These are phyloP conservation scores for Tuberolachnus salignus DNA, from an alignment of 2,888 invertebrate genomes.

Conservation along the genomic window DNA sequence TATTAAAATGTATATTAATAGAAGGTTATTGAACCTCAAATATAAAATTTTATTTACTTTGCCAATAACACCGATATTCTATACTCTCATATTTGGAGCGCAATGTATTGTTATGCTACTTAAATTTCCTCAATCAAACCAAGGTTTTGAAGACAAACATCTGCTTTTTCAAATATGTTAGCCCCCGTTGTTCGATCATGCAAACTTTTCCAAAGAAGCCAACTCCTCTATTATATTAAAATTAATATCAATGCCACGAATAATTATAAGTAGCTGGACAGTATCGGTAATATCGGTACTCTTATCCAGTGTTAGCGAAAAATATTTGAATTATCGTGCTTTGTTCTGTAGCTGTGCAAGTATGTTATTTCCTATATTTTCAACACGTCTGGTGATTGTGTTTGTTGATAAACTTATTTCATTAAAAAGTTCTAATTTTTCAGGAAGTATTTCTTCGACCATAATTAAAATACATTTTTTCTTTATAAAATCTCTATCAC, in stretches of 20 bases:
- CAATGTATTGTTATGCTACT: not conserved
- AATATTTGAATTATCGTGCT: no score
- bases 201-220: slow-evolving; percentile 31
- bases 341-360: no score
- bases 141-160: slow-evolving; percentile 15
- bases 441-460: no score
- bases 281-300: no score
- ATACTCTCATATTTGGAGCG: not conserved
- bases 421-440: no score
- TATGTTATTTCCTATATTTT: no score
- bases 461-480: no score
- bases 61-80: not conserved
- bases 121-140: slow-evolving; percentile 26
- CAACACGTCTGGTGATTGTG: no score
- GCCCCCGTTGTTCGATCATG: slow-evolving; percentile 31
- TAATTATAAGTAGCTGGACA: slow-evolving; percentile 19
- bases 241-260: slow-evolving; percentile 29
- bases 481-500: no score
- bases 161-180: slow-evolving; percentile 19
- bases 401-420: not conserved
- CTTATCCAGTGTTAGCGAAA: no score
- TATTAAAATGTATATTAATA: not conserved
- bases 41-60: slow-evolving; percentile 7
- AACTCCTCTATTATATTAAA: slow-evolving; percentile 24
- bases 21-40: not conserved